These are phyloP conservation scores for Pristionchus arcanus DNA, from an alignment of 2,888 invertebrate genomes.

Conservation along the genomic window DNA sequence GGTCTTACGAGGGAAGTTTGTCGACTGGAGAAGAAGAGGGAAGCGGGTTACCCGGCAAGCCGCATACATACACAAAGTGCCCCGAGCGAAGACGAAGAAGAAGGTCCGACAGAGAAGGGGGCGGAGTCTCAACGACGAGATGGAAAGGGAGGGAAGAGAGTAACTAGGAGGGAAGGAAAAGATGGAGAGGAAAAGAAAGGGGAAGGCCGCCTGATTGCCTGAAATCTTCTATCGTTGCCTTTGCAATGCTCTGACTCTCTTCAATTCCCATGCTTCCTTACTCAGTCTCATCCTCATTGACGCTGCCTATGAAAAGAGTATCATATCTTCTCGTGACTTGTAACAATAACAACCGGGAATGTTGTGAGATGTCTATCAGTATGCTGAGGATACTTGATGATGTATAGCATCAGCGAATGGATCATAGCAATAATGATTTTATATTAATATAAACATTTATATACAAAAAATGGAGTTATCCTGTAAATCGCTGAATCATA, in stretches of 20 bases:
- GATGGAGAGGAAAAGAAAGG: not conserved
- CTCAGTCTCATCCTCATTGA: not conserved
- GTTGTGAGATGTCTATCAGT: not conserved
- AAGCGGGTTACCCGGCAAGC: constrained; percentile 11
- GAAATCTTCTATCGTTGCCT: not conserved
- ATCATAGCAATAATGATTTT: not conserved
- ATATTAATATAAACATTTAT: not conserved
- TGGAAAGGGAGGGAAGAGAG: not conserved
- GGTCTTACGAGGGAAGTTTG: not conserved
- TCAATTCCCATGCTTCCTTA: not conserved
- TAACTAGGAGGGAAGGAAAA: not conserved
- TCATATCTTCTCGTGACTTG: not conserved
- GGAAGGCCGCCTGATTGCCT: constrained; percentile 16
- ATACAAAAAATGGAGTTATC: not conserved
- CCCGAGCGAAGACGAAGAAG: constrained; percentile 24
- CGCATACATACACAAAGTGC: constrained; percentile 30
- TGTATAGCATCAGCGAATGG: not conserved
- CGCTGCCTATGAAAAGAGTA: not conserved
- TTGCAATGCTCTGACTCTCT: not conserved
- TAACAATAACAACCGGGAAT: constrained; percentile 9
- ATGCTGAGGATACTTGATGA: not conserved
- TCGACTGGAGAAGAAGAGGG: not conserved
- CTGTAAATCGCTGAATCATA: too few species aligned
- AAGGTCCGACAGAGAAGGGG: constrained; percentile 23
- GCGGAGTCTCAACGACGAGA: constrained; percentile 33